Conservation (phyloP, 2,797 vertebrate species). For the Sardinella longiceps region DNA sequence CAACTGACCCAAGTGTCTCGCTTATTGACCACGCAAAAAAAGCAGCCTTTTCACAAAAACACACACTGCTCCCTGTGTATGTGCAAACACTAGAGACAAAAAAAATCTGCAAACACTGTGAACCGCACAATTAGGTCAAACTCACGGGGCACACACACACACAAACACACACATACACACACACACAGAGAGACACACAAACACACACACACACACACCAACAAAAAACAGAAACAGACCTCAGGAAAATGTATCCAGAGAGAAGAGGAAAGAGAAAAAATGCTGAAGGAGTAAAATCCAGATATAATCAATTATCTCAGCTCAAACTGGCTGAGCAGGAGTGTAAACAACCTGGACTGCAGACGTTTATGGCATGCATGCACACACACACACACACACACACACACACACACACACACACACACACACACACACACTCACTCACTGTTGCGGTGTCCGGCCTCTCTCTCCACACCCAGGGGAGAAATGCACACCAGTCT, state of each 20-base stretch:
- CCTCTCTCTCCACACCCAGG: constrained; percentile 49
- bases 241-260: constrained; percentile 18
- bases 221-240: background rate
- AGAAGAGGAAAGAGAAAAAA: background rate
- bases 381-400: background rate
- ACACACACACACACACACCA: constrained; percentile 2
- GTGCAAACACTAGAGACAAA: constrained; percentile 7
- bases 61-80: background rate
- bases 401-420: constrained; percentile 4
- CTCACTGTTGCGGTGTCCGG: background rate
- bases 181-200: background rate
- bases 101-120: constrained; percentile 10
- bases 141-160: background rate
- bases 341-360: constrained; percentile 5
- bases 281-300: background rate
- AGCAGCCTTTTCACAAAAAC: background rate
- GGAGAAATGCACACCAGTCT: constrained; percentile 55
- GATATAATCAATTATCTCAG: constrained; percentile 33
- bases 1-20: background rate
- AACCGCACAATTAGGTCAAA: constrained; percentile 22
- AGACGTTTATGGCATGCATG: background rate
- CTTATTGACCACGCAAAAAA: background rate
- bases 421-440: background rate
- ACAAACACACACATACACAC: constrained; percentile 1
- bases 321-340: constrained; percentile 15